Percentiles rank a stretch among this genome's conserved stretches.
Evolutionary conservation across 2,113 vertebrate genomes (phyloP).

Genomic region (Hylia prasina): DNA sequence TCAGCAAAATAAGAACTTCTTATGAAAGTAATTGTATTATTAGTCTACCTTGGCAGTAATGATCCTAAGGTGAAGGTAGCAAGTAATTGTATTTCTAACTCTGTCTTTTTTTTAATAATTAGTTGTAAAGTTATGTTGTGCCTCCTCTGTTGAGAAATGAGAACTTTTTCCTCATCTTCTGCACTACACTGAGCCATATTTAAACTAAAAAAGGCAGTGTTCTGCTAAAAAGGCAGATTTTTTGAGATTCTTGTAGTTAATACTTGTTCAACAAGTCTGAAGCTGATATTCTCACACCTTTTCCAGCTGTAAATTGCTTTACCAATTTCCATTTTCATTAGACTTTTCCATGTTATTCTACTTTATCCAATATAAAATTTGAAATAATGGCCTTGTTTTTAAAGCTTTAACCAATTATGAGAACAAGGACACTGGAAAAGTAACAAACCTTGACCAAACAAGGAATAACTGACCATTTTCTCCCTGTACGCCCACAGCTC

Average conservation of each 20-base stretch:
- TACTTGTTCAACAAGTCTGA: background rate
- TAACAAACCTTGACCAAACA: background rate
- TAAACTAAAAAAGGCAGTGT: background rate
- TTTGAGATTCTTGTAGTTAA: background rate
- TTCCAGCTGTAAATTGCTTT: conserved; percentile 7
- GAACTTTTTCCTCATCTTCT: conserved; percentile 4
- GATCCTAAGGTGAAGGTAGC: background rate
- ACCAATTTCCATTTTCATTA: conserved; percentile 6
- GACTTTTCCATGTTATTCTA: background rate
- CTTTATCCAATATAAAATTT: background rate
- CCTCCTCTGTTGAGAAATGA: background rate
- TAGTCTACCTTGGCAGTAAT: conserved; percentile 42
- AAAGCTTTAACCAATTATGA: background rate
- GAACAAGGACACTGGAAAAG: background rate
- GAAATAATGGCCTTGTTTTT: background rate
- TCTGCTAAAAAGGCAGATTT: conserved; percentile 19
- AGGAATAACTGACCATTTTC: background rate
- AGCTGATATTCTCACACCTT: background rate
- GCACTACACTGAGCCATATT: background rate
- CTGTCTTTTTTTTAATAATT: conserved; percentile 14
- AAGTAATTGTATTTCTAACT: conserved; percentile 12
- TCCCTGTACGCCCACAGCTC: background rate
- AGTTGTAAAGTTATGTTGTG: background rate
- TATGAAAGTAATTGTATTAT: conserved; percentile 36
- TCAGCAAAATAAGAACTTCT: conserved; percentile 52